phyloP scores from a whole-genome alignment of 2,888 invertebrate species.

The Mesorhabditis belari region DNA sequence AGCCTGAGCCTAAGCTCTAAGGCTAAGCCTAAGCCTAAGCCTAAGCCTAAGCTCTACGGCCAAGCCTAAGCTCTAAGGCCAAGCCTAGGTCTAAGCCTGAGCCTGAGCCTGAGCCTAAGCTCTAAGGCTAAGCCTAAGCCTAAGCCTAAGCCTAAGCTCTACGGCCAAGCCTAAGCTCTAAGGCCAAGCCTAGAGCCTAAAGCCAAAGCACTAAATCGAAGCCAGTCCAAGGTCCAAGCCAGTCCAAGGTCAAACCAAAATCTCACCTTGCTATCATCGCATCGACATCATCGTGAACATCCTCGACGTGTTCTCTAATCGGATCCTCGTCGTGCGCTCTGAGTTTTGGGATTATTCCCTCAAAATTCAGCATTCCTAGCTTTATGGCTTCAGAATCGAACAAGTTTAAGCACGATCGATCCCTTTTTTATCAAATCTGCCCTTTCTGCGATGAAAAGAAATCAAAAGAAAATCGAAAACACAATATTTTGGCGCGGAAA shows the following conservation, averaged over 20 bases:
- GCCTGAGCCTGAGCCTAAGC: neutral
- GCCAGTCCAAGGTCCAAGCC: too few relatives aligned
- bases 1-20: too few relatives aligned
- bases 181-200: conserved; percentile 1
- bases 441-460: too few relatives aligned
- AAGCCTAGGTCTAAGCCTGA: conserved; percentile 1
- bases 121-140: neutral
- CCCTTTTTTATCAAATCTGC: too few relatives aligned
- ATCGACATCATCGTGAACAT: conserved; percentile 1
- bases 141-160: neutral
- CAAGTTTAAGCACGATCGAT: too few relatives aligned
- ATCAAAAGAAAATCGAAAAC: too few relatives aligned
- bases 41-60: too few relatives aligned
- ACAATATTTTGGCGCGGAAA: too few relatives aligned
- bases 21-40: too few relatives aligned
- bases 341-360: neutral
- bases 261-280: neutral
- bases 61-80: neutral
- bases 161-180: neutral
- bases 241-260: neutral
- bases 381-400: too few relatives aligned
- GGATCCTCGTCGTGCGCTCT: neutral
- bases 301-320: neutral
- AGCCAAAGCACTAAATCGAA: neutral
- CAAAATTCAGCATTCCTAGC: too few relatives aligned